Base-by-base conservation (phyloP, 2,888 invertebrate species). In the Nomada fucata region DNA sequence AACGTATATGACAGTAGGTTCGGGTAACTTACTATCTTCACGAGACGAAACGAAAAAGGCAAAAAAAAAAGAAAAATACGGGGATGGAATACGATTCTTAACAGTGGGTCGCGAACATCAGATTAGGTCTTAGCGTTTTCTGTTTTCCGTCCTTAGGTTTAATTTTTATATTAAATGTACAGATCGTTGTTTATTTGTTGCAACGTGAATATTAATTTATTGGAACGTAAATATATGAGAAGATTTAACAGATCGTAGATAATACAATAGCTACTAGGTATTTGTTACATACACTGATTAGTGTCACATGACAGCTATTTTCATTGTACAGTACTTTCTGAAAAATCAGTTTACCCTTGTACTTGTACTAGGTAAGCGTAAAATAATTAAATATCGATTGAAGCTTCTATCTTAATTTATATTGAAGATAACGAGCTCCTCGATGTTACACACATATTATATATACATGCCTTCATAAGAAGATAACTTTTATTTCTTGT, bases 91-190 rank as follows among this genome's bases (percentile, higher is more conserved):
- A n/a, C 67, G 15, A 63, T 42, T 74, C 59, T 69, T 76, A 70
- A 69, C 81, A 83, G 75, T 69, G 86, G 82, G 80, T 55, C 79
- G 74, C 69, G 77, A 79, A 87, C 84, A 84, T 87, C 84, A 84
- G 82, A 86, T 89, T 90, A 89, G 47, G 86, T 76, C 83, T 89
- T 87, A 90, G 83, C 86, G 90, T 92, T 92, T 91, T 92, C 90
- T 87, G 90, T 92, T 93, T 90, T 93, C 93, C 93, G 93, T 93
- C 93, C 93, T 92, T 93, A 93, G 92, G 80, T 91, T 91, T 93
- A 93, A 91, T 93, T 93, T 93, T 91, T 91, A 92, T 90, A 90
- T 90, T 89, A 86, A 86, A 83, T 91, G 91, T 91, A 92, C 89
- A 91, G 88, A 91, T 90, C 86, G 87, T 90, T 88, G 87, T 89